phyloP scores from a whole-genome alignment of 2,797 vertebrate species.

The Streptopelia turtur region DNA sequence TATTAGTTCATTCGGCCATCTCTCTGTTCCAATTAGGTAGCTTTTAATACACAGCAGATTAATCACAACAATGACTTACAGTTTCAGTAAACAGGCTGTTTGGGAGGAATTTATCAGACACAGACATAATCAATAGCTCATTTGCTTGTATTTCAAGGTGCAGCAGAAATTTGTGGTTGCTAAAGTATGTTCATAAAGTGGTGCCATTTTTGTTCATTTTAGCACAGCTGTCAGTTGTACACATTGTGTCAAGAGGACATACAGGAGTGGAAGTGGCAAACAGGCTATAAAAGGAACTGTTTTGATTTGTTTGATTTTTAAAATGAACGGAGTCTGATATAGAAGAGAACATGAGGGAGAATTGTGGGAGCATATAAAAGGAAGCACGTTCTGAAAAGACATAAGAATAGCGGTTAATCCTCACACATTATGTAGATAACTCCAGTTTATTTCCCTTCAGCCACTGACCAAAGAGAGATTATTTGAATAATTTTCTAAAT shows the following conservation, averaged over 20 bases:
- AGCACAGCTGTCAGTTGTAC: background rate
- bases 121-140: constrained; percentile 45
- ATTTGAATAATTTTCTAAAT: background rate
- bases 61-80: constrained; percentile 28
- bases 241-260: background rate
- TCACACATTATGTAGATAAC: background rate
- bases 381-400: background rate
- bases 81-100: constrained; percentile 29
- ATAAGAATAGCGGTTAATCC: background rate
- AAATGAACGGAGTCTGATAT: background rate
- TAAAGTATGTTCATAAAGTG: background rate
- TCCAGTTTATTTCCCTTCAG: background rate
- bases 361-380: background rate
- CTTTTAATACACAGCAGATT: constrained; percentile 22
- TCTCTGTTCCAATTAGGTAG: constrained; percentile 27
- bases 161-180: background rate
- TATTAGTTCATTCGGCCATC: background rate
- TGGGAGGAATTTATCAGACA: constrained; percentile 14
- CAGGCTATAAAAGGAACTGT: background rate
- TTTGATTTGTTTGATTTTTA: background rate
- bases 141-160: constrained; percentile 20
- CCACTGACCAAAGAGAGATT: background rate
- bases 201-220: background rate
- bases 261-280: background rate
- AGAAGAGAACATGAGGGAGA: background rate